Percentiles rank a stretch among this genome's conserved stretches.
These are phyloP conservation scores for Pseudonaja textilis DNA, from an alignment of 2,113 vertebrate species.

Conservation along the genomic window DNA sequence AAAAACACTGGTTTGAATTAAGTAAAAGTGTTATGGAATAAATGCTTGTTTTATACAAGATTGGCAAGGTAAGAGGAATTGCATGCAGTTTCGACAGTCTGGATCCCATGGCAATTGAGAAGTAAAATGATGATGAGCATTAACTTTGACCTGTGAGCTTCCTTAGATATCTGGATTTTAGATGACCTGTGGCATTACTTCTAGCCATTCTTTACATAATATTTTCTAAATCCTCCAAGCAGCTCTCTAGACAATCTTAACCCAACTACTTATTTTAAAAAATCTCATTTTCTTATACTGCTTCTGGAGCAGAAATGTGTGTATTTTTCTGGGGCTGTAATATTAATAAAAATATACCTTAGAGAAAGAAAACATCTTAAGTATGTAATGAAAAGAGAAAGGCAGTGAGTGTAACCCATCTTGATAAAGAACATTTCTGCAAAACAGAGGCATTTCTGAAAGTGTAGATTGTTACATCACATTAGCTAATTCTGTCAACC, in stretches of 20 bases:
- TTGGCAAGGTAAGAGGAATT: not conserved
- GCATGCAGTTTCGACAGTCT: not conserved
- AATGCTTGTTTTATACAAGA: not conserved
- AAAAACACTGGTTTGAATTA: not conserved
- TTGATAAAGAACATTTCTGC: not conserved
- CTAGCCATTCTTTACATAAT: not conserved
- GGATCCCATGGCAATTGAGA: not conserved
- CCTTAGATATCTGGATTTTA: not conserved
- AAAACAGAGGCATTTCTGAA: not conserved
- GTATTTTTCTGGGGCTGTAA: not conserved
- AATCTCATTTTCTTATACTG: not conserved
- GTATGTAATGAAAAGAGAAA: not conserved
- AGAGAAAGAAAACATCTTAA: conserved; percentile 1
- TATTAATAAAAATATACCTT: not conserved
- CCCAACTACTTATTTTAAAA: not conserved
- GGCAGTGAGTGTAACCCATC: not conserved
- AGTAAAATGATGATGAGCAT: not conserved
- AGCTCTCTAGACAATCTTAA: not conserved
- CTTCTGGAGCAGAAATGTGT: not conserved
- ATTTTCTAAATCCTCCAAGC: not conserved
- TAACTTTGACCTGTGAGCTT: not conserved
- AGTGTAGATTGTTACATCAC: not conserved
- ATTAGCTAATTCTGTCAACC: not conserved
- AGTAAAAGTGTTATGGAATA: not conserved
- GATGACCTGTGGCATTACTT: not conserved